Evolutionary conservation across 2,888 invertebrate genomes (phyloP).

Genomic region (Labia minor): DNA sequence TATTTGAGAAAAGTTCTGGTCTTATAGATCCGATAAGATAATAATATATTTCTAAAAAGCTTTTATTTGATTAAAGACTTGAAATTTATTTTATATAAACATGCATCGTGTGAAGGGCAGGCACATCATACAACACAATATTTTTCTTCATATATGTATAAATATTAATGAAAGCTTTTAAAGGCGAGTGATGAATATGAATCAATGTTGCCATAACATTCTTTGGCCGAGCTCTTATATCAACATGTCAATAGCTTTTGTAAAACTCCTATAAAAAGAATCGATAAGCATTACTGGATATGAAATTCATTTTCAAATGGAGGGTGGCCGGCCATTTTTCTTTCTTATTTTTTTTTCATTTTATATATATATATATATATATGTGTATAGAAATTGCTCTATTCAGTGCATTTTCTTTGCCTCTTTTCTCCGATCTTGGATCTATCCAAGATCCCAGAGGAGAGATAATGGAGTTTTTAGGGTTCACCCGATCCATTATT

Average conservation of each 20-base stretch:
- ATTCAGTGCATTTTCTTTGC: too few species aligned
- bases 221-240: not conserved
- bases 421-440: not conserved
- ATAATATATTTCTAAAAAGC: too few species aligned
- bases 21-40: too few species aligned
- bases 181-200: not conserved
- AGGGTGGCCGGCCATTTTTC: not conserved
- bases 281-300: not conserved
- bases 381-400: not conserved
- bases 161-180: constrained; percentile 13
- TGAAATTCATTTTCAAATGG: not conserved
- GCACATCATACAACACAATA: constrained; percentile 13
- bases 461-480: not conserved
- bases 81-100: not conserved
- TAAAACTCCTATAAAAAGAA: constrained; percentile 5
- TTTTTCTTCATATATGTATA: constrained; percentile 7
- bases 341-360: not conserved
- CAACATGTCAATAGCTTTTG: constrained; percentile 13
- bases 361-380: not conserved
- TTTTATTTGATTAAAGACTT: not conserved
- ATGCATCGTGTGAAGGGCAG: not conserved
- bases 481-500: not conserved
- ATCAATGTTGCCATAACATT: constrained; percentile 13
- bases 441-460: not conserved
- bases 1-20: too few species aligned